Percentiles rank a stretch among this genome's conserved stretches.
phyloP scores from a whole-genome alignment of 1,140 invertebrate genomes.

The Nephila pilipes region DNA sequence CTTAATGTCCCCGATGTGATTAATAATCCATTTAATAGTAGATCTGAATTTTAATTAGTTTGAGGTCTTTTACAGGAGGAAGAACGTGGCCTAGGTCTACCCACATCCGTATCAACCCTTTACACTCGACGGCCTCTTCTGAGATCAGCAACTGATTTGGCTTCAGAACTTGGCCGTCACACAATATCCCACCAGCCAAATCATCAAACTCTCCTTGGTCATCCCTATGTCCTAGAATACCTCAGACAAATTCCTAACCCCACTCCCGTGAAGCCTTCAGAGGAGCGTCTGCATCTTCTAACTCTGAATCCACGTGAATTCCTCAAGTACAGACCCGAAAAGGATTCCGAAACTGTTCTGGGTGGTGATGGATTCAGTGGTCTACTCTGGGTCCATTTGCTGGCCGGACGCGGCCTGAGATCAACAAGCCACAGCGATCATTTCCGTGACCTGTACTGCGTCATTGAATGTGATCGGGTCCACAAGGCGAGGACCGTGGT shows the following conservation, averaged over 20 bases:
- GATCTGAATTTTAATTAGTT: no score
- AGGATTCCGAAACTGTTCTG: slow-evolving; percentile 72
- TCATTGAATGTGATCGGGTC: slow-evolving; percentile 97
- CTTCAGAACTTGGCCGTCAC: slow-evolving; percentile 63
- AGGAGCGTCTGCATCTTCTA: slow-evolving; percentile 77
- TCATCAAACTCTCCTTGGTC: slow-evolving; percentile 77
- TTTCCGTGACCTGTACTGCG: slow-evolving; percentile 94
- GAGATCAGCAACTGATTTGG: slow-evolving; percentile 65
- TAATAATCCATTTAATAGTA: no score
- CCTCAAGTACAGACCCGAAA: slow-evolving; percentile 77
- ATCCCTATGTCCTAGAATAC: slow-evolving; percentile 72
- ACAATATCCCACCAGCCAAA: slow-evolving; percentile 64
- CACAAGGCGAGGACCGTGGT: slow-evolving; percentile 99
- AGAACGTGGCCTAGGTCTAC: slow-evolving; percentile 55
- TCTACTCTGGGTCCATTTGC: slow-evolving; percentile 78
- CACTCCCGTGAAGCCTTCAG: slow-evolving; percentile 84
- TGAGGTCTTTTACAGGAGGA: slow-evolving; percentile 56
- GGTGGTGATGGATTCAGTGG: slow-evolving; percentile 77
- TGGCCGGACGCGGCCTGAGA: slow-evolving; percentile 78
- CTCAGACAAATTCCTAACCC: slow-evolving; percentile 84
- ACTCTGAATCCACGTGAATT: slow-evolving; percentile 78
- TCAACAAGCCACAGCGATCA: slow-evolving; percentile 74
- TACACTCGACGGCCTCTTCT: slow-evolving; percentile 70
- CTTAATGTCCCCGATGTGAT: no score
- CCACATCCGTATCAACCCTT: slow-evolving; percentile 63